Base-by-base conservation (phyloP, 2,797 vertebrate species). In the Chrysocyon brachyurus region DNA sequence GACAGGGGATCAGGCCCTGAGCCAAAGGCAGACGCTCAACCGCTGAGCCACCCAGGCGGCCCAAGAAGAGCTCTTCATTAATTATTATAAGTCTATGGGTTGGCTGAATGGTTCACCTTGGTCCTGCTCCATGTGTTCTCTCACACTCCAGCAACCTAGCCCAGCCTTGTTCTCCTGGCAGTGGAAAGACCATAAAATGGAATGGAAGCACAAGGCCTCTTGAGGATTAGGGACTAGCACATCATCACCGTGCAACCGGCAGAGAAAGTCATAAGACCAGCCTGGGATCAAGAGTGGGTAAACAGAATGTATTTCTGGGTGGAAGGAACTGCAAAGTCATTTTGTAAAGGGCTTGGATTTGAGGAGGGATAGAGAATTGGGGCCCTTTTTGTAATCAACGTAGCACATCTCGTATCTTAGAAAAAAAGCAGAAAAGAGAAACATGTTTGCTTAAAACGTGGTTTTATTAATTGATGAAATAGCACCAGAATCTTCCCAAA, bases 21-120 rank as follows among this genome's bases (percentile, higher is more conserved):
- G 40, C 40, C 40, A 46, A 46, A 46, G 40, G 40, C 40, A 46
- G 40, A 46, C 1, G 5, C 40, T 46, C 7, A 46, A 46, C 40
- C 40, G 7, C 40, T 46, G 40, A 46, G 40, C 40, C 40, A 46
- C 40, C 40, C 40, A 7, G 40, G 40, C 7, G 73, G 28, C 40
- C 84, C 87, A 83, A 59, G 90, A 93, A 90, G 63, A 96, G 87
- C 26, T 56, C 40, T 77, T 96, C 63, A 14, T 40, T 93, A 73
- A 83, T 95, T 96, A 49, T 79, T 73, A 82, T 3, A 77, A 75
- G 54, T 52, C 66, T 85, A 6, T 72, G 52, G 49, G 73, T 33
- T 97, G 77, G 63, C 73, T 31, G 57, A 70, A 52, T 12, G 68
- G 73, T 70, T 94, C 61, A 21, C 70, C 49, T 12, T 26, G 56